A percentile compares a stretch with the other conserved stretches of the same genome.
Conservation (phyloP, 2,113 vertebrate genomes). For the Notothenia rossii region DNA sequence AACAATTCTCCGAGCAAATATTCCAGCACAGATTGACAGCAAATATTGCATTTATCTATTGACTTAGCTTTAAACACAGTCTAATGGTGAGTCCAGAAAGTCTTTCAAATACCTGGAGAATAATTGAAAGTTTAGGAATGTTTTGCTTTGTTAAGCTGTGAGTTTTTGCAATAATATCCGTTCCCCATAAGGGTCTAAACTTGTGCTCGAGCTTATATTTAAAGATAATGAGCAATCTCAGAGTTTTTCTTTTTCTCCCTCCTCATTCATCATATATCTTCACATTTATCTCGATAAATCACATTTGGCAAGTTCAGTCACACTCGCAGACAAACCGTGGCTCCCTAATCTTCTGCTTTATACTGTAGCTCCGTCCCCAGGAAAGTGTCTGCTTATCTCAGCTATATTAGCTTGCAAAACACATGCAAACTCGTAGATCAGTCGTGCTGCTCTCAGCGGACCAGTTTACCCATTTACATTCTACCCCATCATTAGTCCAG, state of each 20-base stretch:
- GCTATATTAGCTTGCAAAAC: conserved; percentile 59
- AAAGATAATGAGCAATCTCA: conserved; percentile 47
- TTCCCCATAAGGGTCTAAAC: background rate
- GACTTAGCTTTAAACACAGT: conserved; percentile 11
- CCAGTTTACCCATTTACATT: conserved; percentile 54
- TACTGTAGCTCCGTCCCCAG: conserved; percentile 13
- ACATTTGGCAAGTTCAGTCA: conserved; percentile 26
- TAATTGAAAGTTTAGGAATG: background rate
- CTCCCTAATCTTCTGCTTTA: conserved; percentile 35
- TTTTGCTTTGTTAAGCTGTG: conserved; percentile 1
- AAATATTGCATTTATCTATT: conserved; percentile 4
- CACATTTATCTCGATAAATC: conserved; percentile 48
- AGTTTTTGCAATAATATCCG: conserved; percentile 2
- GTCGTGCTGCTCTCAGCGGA: conserved; percentile 51
- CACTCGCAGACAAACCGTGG: background rate
- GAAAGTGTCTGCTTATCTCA: conserved; percentile 55
- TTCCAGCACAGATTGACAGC: conserved; percentile 12
- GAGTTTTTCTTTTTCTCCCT: background rate
- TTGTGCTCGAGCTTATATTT: conserved; percentile 20
- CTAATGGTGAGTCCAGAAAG: background rate
- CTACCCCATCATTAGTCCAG: conserved; percentile 70
- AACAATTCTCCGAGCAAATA: background rate
- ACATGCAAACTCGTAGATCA: conserved; percentile 54
- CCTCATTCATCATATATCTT: conserved; percentile 52
- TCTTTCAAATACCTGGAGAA: background rate